A percentile compares a stretch with the other conserved stretches of the same genome.
phyloP scores from a whole-genome alignment of 2,113 vertebrate species.

The Papio anubis region DNA sequence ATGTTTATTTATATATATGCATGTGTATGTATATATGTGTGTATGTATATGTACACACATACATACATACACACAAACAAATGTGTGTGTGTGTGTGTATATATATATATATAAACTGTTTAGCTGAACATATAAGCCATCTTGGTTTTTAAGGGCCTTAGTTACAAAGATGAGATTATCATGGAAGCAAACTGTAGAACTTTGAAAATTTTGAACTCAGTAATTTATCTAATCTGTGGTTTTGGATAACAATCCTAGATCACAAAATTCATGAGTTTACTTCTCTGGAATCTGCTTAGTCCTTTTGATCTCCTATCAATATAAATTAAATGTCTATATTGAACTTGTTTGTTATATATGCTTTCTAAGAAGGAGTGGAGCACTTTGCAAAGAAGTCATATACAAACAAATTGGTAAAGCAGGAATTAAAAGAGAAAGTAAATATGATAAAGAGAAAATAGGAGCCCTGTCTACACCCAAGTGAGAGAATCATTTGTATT shows the following conservation, averaged over 20 bases:
- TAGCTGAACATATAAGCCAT: background rate
- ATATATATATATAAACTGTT: background rate
- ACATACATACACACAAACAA: too few species aligned
- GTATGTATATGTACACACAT: too few species aligned
- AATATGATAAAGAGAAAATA: constrained; percentile 2
- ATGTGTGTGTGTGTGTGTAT: background rate
- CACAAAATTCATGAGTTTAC: background rate
- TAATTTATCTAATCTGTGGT: background rate
- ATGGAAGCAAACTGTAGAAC: background rate
- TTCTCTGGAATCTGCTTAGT: constrained; percentile 23
- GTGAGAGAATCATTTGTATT: background rate
- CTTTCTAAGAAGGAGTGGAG: background rate
- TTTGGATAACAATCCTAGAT: background rate
- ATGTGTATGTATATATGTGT: too few species aligned
- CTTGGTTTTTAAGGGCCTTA: constrained; percentile 39
- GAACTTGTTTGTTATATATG: background rate
- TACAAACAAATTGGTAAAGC: background rate
- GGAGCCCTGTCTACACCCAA: background rate
- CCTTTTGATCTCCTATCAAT: constrained; percentile 3
- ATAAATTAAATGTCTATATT: constrained; percentile 8
- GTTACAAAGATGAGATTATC: background rate
- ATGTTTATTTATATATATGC: too few species aligned
- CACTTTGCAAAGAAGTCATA: background rate
- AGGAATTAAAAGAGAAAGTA: constrained; percentile 12
- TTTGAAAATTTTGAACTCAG: background rate